These are phyloP conservation scores for Ailurus styani DNA, from an alignment of 2,113 vertebrate species.

Conservation along the genomic window DNA sequence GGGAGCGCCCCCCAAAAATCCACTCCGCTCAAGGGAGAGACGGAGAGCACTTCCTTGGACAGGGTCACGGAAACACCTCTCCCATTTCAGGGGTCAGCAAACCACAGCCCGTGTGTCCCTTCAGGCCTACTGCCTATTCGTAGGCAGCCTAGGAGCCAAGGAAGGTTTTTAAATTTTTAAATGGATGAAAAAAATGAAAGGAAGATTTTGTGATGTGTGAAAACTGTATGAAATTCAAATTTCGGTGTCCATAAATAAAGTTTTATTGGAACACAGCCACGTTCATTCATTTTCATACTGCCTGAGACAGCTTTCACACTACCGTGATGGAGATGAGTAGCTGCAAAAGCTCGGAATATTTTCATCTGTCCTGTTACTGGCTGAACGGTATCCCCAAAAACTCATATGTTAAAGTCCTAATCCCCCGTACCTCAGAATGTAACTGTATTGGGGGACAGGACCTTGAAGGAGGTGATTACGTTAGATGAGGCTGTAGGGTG, in stretches of 20 bases:
- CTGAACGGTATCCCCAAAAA: background rate
- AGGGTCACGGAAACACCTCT: background rate
- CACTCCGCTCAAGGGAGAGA: background rate
- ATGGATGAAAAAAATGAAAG: background rate
- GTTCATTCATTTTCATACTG: background rate
- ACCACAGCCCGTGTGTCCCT: background rate
- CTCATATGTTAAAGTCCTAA: background rate
- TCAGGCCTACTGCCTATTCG: background rate
- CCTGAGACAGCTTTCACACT: background rate
- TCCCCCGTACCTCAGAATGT: background rate
- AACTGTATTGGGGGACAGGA: background rate
- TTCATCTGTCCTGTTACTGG: background rate
- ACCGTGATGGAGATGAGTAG: background rate
- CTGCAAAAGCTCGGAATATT: background rate
- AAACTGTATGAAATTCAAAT: background rate
- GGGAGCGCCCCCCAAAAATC: background rate
- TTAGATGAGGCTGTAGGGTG: background rate
- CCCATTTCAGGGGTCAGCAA: background rate
- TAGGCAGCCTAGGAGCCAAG: background rate
- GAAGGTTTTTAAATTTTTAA: background rate
- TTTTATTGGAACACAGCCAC: background rate
- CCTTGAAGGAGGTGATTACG: background rate
- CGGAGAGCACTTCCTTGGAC: no score
- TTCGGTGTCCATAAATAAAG: slow-evolving; percentile 14
- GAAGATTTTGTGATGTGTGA: background rate